These are phyloP conservation scores for Nectonema munidae DNA, from an alignment of 2,888 invertebrate species.

Conservation along the genomic window DNA sequence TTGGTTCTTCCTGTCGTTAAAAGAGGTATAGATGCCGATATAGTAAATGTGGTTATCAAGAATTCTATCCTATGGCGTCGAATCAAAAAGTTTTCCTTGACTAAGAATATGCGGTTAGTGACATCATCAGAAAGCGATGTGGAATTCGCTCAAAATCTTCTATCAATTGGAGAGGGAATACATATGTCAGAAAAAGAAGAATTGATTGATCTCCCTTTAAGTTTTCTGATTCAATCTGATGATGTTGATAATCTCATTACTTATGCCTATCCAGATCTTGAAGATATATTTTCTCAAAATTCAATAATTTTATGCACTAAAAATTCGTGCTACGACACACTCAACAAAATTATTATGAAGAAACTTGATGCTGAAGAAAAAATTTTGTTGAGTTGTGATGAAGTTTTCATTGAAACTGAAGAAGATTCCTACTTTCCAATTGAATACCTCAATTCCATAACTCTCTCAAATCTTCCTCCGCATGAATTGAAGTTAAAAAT, in stretches of 20 bases:
- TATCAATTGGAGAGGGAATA: too few relatives aligned
- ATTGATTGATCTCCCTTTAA: too few relatives aligned
- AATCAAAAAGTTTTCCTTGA: neutral
- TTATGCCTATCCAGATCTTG: too few relatives aligned
- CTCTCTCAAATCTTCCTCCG: slow-evolving; percentile 18
- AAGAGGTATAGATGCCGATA: neutral
- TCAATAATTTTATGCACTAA: too few relatives aligned
- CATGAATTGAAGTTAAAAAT: slow-evolving; percentile 18
- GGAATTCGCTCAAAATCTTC: too few relatives aligned
- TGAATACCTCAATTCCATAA: slow-evolving; percentile 18
- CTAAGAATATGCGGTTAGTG: too few relatives aligned
- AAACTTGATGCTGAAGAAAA: neutral
- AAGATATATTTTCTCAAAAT: too few relatives aligned
- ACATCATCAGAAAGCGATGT: neutral
- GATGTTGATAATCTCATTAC: too few relatives aligned
- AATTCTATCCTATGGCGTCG: slow-evolving; percentile 1
- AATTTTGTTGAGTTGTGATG: neutral
- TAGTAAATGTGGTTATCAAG: neutral
- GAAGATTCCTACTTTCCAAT: slow-evolving; percentile 16
- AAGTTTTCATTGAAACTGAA: neutral
- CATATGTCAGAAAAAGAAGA: too few relatives aligned
- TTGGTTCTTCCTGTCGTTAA: neutral
- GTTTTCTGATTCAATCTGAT: too few relatives aligned
- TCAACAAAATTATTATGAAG: neutral
- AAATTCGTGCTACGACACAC: neutral